Base-by-base conservation (phyloP, 2,888 invertebrate species). In the Drosophila nr. perissopoda region DNA sequence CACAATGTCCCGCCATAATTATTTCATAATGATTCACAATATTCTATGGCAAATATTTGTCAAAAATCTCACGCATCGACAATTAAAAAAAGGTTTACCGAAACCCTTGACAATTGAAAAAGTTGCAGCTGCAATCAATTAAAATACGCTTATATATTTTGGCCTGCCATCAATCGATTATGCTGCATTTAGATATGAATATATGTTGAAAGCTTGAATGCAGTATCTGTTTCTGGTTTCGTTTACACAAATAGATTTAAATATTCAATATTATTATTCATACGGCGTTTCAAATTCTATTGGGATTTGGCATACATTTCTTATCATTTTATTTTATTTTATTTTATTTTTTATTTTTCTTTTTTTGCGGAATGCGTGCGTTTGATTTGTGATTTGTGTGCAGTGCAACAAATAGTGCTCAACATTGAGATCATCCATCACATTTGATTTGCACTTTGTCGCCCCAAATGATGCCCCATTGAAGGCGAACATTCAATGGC, bases 361-460 rank as follows among this genome's bases (percentile, higher is more conserved):
- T 51, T 2, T 4, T 16, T 33, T 27, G 42, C 2, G 2, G 16
- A 4, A 25, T 25, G 45, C 16, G 25, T 45, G 45, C 45, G 25
- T 45, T 13, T 45, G 45, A 45, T 45, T 21, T 45, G 45, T 45
- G 45, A 25, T 25, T 45, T 45, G 25, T 25, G 45, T 25, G 45
- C 45, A 45, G 16, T 8, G 51, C 54, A 52, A 57, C 25, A 38
- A 18, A 38, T 33, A 56, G 40, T 58, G 59, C 58, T 65, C 51
- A 60, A 38, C 59, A 76, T 79, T 86, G 74, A 86, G 82, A 80
- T 82, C 89, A 88, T 86, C 76, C 83, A 86, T 88, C 86, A 86
- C 78, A 83, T 82, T 80, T 76, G 76, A 72, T 80, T 78, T 84
- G 66, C 69, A 78, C 66, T 82, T 78, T 85, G 85, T 87, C 83